Evolutionary conservation across 2,888 invertebrate genomes (phyloP).

Genomic region (Zootermopsis nevadensis): DNA sequence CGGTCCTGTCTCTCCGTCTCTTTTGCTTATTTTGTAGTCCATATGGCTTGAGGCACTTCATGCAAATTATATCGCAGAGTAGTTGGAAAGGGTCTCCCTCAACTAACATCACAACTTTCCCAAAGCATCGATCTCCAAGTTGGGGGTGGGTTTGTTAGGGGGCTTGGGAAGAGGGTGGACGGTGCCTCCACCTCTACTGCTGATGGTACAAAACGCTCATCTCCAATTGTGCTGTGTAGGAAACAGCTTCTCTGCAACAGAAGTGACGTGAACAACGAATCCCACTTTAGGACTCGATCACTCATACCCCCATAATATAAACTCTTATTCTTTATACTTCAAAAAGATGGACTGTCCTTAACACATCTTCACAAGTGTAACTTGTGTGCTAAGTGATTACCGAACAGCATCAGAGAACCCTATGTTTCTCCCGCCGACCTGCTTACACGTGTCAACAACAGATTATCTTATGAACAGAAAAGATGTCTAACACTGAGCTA

Average conservation of each 20-base stretch:
- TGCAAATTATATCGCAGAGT: constrained; percentile 48
- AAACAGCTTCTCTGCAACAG: constrained; percentile 32
- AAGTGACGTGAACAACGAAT: constrained; percentile 40
- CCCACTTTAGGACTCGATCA: constrained; percentile 23
- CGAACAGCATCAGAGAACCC: background rate
- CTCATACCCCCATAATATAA: background rate
- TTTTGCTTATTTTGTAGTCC: constrained; percentile 6
- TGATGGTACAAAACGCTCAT: constrained; percentile 15
- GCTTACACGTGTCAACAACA: too few species aligned
- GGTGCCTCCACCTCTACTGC: constrained; percentile 19
- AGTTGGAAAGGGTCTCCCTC: constrained; percentile 38
- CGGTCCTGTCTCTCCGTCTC: background rate
- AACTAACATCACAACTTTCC: constrained; percentile 40
- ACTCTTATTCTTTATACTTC: background rate
- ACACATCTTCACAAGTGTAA: background rate
- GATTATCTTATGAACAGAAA: too few species aligned
- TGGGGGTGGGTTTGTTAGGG: background rate
- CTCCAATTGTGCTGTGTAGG: constrained; percentile 33
- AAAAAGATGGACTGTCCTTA: background rate
- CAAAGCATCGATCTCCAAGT: constrained; percentile 38
- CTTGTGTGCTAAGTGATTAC: background rate
- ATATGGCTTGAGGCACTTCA: constrained; percentile 35
- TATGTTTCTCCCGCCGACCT: background rate
- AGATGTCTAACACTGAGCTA: too few species aligned
- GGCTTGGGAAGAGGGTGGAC: background rate